Conservation (phyloP, 2,888 invertebrate species). For the Glaucopsyche alexis region DNA sequence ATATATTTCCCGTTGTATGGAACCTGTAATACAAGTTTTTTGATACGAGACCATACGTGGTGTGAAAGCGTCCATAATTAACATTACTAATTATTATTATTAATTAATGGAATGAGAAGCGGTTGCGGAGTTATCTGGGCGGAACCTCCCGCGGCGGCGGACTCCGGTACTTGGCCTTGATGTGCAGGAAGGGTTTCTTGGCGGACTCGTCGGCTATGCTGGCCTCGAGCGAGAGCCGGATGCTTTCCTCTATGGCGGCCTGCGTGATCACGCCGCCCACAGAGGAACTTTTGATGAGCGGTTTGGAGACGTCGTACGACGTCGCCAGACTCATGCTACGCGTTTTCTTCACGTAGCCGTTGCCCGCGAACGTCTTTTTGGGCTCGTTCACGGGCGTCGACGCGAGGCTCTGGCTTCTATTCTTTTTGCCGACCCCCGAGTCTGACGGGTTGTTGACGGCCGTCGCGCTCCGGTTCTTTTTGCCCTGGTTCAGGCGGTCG, state of each 20-base stretch:
- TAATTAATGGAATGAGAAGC: conserved; percentile 61
- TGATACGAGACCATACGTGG: not conserved
- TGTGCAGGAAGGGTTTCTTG: conserved; percentile 83
- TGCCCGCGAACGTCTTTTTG: conserved; percentile 47
- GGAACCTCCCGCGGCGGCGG: conserved; percentile 82
- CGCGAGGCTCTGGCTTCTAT: conserved; percentile 69
- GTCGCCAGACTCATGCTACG: conserved; percentile 69
- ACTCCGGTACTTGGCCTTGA: conserved; percentile 86
- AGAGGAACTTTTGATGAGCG: conserved; percentile 56
- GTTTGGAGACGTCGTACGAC: conserved; percentile 49
- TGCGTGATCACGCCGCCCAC: conserved; percentile 59
- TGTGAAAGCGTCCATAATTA: not conserved
- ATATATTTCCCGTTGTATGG: not conserved
- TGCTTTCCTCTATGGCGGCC: conserved; percentile 74
- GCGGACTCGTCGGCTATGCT: conserved; percentile 59
- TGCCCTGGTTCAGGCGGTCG: conserved; percentile 54
- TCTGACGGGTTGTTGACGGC: conserved; percentile 53
- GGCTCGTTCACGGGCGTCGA: conserved; percentile 61
- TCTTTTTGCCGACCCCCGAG: conserved; percentile 44
- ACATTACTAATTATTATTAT: conserved; percentile 35
- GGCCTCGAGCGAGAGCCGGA: conserved; percentile 66
- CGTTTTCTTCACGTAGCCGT: conserved; percentile 60
- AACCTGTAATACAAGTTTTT: not conserved
- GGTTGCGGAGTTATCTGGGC: conserved; percentile 65
- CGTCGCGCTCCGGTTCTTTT: conserved; percentile 49